Percentiles rank a stretch among this genome's conserved stretches.
Conservation (phyloP, 2,113 vertebrate genomes). For the Burhinus oedicnemus region DNA sequence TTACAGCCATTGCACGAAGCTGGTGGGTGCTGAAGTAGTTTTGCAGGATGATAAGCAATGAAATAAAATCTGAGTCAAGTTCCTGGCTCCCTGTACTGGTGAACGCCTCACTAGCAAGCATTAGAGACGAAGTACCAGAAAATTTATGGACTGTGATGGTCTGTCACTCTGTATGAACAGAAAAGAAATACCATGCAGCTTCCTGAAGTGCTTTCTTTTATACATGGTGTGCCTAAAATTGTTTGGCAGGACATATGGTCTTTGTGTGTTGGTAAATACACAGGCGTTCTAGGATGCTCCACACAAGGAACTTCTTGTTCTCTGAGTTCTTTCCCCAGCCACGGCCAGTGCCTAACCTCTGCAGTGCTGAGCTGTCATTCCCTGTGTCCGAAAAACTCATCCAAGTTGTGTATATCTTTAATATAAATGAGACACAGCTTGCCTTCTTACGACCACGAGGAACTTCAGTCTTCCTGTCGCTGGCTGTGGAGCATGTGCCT, state of each 20-base stretch:
- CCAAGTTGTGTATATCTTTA: not conserved
- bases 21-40: slow-evolving; percentile 15
- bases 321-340: not conserved
- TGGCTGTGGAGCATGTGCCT: not conserved
- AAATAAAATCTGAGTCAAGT: slow-evolving; percentile 34
- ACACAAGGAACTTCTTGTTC: not conserved
- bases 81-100: not conserved
- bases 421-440: not conserved
- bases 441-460: not conserved
- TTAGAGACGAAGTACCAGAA: not conserved
- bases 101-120: not conserved
- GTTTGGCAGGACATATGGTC: not conserved
- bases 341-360: not conserved
- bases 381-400: not conserved
- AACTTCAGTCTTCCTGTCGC: not conserved
- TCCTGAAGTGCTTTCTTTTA: slow-evolving; percentile 17
- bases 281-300: not conserved
- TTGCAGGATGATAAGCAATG: not conserved
- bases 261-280: slow-evolving; percentile 24
- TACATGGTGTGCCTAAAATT: not conserved
- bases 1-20: not conserved
- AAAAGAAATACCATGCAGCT: slow-evolving; percentile 20
- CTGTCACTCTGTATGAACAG: slow-evolving; percentile 28
- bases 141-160: slow-evolving; percentile 49
- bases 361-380: not conserved